These are phyloP conservation scores for Drosophila antonietae DNA, from an alignment of 2,888 invertebrate genomes.

Conservation along the genomic window DNA sequence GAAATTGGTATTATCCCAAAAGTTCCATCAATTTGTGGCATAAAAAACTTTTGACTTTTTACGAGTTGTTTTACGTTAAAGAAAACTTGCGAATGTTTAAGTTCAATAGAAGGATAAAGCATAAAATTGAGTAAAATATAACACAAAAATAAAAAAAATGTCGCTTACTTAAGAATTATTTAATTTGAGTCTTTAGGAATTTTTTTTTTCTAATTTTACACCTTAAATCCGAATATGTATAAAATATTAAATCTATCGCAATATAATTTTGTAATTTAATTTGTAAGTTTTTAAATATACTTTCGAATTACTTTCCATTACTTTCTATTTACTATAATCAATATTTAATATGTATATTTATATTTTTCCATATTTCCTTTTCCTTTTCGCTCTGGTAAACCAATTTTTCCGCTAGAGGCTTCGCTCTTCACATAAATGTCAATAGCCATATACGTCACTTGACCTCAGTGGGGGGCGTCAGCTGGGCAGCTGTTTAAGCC, in stretches of 20 bases:
- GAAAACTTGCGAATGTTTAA: neutral
- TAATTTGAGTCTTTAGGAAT: too few species aligned
- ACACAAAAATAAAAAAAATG: too few species aligned
- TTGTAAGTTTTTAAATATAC: too few species aligned
- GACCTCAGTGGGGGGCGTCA: neutral
- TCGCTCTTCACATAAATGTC: neutral
- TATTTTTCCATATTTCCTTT: neutral
- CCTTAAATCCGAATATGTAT: too few species aligned
- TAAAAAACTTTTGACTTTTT: neutral
- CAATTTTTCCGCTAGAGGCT: neutral
- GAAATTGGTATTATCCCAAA: neutral
- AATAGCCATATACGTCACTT: neutral
- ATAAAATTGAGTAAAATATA: too few species aligned
- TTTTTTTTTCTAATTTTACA: too few species aligned
- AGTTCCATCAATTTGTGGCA: neutral
- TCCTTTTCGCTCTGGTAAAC: neutral
- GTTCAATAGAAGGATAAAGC: neutral
- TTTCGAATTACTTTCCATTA: too few species aligned
- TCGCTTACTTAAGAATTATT: too few species aligned
- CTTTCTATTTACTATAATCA: too few species aligned
- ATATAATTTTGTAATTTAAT: too few species aligned
- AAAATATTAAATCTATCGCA: too few species aligned
- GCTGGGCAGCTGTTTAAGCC: conserved; percentile 3
- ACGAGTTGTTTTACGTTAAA: neutral
- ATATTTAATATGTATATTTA: too few species aligned